These are phyloP conservation scores for Mesopsocus fuscifrons DNA, from an alignment of 2,888 invertebrate genomes.

Conservation along the genomic window DNA sequence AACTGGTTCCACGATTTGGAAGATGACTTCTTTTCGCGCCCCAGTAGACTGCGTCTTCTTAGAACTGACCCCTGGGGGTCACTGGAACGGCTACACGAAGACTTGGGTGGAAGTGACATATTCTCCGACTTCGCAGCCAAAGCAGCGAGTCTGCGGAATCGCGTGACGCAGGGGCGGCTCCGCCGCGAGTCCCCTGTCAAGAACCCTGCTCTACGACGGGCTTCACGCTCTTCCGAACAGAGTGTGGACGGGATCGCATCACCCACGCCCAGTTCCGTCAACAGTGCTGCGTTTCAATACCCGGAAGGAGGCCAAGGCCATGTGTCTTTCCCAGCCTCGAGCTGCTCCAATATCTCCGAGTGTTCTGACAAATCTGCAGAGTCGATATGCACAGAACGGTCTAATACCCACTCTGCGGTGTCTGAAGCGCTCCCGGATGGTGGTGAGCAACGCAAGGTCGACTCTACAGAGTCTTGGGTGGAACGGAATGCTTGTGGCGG, in stretches of 20 bases:
- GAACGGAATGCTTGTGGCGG: not conserved
- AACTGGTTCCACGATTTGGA: no score
- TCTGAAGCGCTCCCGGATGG: not conserved
- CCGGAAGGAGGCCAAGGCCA: not conserved
- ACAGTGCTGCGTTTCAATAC: no score
- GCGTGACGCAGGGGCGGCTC: no score
- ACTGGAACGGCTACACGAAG: not conserved
- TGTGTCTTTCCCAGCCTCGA: not conserved
- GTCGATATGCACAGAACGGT: not conserved
- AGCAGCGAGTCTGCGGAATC: not conserved
- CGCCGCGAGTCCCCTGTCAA: no score
- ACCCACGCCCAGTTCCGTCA: no score
- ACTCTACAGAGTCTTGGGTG: not conserved
- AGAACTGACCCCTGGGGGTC: not conserved
- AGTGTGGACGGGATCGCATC: no score
- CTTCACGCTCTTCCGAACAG: no score
- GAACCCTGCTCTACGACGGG: no score
- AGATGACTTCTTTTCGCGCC: no score
- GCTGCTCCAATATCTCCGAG: not conserved
- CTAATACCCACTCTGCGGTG: not conserved
- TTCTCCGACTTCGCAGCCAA: not conserved
- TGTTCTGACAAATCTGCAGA: not conserved
- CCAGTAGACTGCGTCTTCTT: no score
- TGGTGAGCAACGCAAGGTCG: not conserved
- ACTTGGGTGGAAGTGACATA: no score